Evolutionary conservation across 2,797 vertebrate species (phyloP).

Genomic region (Trachops cirrhosus): DNA sequence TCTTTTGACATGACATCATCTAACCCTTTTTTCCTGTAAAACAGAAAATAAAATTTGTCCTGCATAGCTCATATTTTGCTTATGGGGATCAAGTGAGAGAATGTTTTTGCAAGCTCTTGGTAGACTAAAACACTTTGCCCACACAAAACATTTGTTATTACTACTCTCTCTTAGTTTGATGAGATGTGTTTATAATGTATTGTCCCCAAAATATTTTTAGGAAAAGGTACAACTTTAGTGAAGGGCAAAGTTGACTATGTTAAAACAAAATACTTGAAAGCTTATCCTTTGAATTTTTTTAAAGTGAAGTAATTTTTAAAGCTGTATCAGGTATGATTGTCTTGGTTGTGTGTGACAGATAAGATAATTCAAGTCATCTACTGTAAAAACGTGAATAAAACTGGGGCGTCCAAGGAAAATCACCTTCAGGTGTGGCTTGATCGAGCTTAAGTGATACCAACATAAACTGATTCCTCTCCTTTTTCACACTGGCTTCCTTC

Average conservation of each 20-base stretch:
- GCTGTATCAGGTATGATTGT: neutral
- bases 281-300: neutral
- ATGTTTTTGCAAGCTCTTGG: constrained; percentile 19
- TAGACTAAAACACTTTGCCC: neutral
- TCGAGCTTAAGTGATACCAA: neutral
- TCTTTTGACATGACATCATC: neutral
- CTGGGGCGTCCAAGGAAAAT: no score
- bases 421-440: neutral
- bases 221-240: neutral
- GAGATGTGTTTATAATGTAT: neutral
- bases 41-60: neutral
- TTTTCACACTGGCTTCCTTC: neutral
- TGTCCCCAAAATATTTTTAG: constrained; percentile 2
- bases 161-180: neutral
- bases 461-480: neutral
- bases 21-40: neutral
- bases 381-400: constrained; percentile 4
- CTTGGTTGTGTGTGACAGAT: neutral
- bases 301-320: neutral
- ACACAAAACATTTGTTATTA: neutral
- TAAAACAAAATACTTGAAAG: neutral
- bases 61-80: constrained; percentile 7
- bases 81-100: neutral
- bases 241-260: constrained; percentile 1
- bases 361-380: neutral